Percentiles rank a stretch among this genome's conserved stretches.
phyloP scores from a whole-genome alignment of 2,888 invertebrate genomes.

The Caenorhabditis sp. region DNA sequence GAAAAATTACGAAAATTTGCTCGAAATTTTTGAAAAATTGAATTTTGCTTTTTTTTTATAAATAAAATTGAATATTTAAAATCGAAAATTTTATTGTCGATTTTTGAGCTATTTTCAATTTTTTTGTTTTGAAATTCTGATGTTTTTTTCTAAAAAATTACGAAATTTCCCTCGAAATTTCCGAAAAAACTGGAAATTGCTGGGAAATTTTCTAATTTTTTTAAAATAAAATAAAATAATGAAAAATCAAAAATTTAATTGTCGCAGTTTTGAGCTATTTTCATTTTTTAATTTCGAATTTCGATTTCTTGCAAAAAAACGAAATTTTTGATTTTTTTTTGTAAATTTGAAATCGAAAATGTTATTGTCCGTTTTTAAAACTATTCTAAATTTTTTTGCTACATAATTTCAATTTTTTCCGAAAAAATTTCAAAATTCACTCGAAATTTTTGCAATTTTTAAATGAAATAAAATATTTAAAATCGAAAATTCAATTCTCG shows the following conservation, averaged over 20 bases:
- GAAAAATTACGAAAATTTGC: neutral
- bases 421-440: too few species aligned
- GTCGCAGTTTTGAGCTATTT: neutral
- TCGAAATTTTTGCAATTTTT: too few species aligned
- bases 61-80: too few species aligned
- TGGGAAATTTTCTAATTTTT: neutral
- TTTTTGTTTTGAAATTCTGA: neutral
- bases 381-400: neutral
- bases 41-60: neutral
- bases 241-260: neutral
- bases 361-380: neutral
- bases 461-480: too few species aligned
- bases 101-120: too few species aligned
- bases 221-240: neutral
- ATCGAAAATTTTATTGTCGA: too few species aligned
- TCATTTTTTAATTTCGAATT: neutral
- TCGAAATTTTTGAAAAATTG: neutral
- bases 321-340: too few species aligned
- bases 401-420: neutral
- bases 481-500: too few species aligned
- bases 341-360: too few species aligned
- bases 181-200: too few species aligned
- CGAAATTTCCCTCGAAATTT: too few species aligned
- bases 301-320: neutral
- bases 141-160: neutral